A percentile compares a stretch with the other conserved stretches of the same genome.
Conservation (phyloP, 2,888 invertebrate genomes). For the Idaea dimidiata region DNA sequence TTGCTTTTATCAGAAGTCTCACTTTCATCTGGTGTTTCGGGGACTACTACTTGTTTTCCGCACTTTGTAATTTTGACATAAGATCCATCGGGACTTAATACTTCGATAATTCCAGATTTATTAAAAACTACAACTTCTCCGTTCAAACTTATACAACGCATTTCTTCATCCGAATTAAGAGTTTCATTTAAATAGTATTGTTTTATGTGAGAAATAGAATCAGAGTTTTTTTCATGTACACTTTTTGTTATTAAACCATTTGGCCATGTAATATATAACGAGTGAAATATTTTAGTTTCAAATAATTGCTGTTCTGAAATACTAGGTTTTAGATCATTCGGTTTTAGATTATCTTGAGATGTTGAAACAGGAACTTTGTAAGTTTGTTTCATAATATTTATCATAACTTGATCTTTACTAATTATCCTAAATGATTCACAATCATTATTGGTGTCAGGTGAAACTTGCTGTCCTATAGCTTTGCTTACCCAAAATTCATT, state of each 20-base stretch:
- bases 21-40: slow-evolving; percentile 36
- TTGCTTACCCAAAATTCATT: slow-evolving; percentile 67
- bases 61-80: slow-evolving; percentile 57
- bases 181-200: slow-evolving; percentile 46
- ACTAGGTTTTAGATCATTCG: slow-evolving; percentile 24
- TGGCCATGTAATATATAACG: slow-evolving; percentile 65
- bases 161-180: slow-evolving; percentile 49
- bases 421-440: slow-evolving; percentile 65
- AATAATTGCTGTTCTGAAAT: slow-evolving; percentile 23
- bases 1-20: slow-evolving; percentile 50
- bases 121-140: slow-evolving; percentile 70
- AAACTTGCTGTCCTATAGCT: slow-evolving; percentile 48
- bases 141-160: slow-evolving; percentile 63
- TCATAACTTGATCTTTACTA: slow-evolving; percentile 56
- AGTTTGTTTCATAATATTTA: slow-evolving; percentile 58
- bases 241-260: slow-evolving; percentile 68
- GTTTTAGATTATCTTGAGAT: slow-evolving; percentile 21
- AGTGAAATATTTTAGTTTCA: slow-evolving; percentile 50
- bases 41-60: slow-evolving; percentile 37
- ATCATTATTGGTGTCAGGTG: slow-evolving; percentile 38
- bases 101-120: slow-evolving; percentile 50
- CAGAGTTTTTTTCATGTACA: slow-evolving; percentile 55
- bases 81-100: slow-evolving; percentile 58
- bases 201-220: slow-evolving; percentile 61
- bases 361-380: slow-evolving; percentile 33